phyloP scores from a whole-genome alignment of 1,140 invertebrate species.

The Drosophila littoralis region DNA sequence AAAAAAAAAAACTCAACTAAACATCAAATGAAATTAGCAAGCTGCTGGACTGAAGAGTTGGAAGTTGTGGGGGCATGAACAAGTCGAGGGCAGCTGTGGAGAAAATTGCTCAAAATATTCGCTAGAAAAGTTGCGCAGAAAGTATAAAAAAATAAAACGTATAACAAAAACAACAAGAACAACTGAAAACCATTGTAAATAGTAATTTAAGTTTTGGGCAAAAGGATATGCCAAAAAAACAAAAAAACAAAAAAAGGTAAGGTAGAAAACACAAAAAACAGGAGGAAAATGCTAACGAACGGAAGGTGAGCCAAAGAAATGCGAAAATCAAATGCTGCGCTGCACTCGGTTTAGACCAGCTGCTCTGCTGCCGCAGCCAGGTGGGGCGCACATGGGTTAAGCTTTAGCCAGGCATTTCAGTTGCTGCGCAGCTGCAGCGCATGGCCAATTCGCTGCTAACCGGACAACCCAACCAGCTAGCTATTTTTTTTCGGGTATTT shows the following conservation, averaged over 20 bases:
- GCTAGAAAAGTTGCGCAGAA: slow-evolving; percentile 20
- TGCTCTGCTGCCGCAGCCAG: slow-evolving; percentile 8
- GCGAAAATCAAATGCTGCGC: slow-evolving; percentile 76
- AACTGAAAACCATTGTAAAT: slow-evolving; percentile 72
- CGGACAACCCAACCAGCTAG: background rate
- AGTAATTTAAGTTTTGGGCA: slow-evolving; percentile 77
- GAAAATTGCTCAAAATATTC: slow-evolving; percentile 66
- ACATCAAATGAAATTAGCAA: slow-evolving; percentile 69
- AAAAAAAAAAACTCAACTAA: slow-evolving; percentile 59
- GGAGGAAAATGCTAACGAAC: slow-evolving; percentile 55
- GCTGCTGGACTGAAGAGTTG: slow-evolving; percentile 6
- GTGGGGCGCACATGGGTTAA: slow-evolving; percentile 44
- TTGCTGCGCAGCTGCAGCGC: slow-evolving; percentile 59
- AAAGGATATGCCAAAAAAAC: slow-evolving; percentile 60
- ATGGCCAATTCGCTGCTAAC: slow-evolving; percentile 47
- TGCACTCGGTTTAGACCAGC: slow-evolving; percentile 33
- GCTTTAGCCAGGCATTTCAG: slow-evolving; percentile 29
- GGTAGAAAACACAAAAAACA: slow-evolving; percentile 17
- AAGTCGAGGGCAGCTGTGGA: slow-evolving; percentile 51
- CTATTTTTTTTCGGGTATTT: slow-evolving; percentile 70
- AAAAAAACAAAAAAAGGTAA: slow-evolving; percentile 41
- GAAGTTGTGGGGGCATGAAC: background rate
- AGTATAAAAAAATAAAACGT: slow-evolving; percentile 27
- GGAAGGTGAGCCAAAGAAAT: slow-evolving; percentile 75
- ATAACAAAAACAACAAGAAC: slow-evolving; percentile 39